These are phyloP conservation scores for Machaerirhynchus nigripectus DNA, from an alignment of 2,113 vertebrate species.

Conservation along the genomic window DNA sequence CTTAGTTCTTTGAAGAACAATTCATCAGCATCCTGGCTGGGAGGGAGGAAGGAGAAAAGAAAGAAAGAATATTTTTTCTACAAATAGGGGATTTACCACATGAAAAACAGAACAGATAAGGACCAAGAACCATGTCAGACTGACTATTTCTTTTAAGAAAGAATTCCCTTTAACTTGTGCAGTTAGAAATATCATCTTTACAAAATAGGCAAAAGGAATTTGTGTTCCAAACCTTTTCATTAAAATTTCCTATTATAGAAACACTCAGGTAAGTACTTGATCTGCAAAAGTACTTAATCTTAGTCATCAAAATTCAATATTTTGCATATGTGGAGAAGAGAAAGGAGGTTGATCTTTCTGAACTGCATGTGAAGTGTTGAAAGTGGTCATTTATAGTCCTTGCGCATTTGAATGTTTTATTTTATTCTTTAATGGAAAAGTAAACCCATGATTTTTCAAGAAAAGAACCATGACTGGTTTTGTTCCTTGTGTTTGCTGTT, in stretches of 20 bases:
- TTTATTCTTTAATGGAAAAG: not conserved
- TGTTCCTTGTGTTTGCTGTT: not conserved
- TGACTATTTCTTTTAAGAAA: not conserved
- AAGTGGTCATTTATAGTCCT: not conserved
- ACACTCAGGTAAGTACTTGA: not conserved
- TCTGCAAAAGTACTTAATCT: too few species aligned
- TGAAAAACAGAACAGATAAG: not conserved
- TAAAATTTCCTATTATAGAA: not conserved
- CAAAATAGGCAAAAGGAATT: not conserved
- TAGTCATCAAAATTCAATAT: not conserved
- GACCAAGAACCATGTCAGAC: not conserved
- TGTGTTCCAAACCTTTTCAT: not conserved
- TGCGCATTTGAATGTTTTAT: not conserved
- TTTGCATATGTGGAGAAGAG: not conserved
- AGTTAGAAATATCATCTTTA: not conserved
- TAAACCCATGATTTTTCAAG: not conserved
- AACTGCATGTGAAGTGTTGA: not conserved
- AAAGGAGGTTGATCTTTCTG: not conserved
- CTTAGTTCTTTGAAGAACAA: not conserved
- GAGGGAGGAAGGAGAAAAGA: not conserved
- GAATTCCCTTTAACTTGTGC: not conserved
- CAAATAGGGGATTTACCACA: not conserved
- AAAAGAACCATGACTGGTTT: not conserved
- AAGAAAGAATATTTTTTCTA: not conserved
- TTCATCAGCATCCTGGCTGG: not conserved